Evolutionary conservation across 1,140 invertebrate genomes (phyloP).

Genomic region (Hyphantria cunea): DNA sequence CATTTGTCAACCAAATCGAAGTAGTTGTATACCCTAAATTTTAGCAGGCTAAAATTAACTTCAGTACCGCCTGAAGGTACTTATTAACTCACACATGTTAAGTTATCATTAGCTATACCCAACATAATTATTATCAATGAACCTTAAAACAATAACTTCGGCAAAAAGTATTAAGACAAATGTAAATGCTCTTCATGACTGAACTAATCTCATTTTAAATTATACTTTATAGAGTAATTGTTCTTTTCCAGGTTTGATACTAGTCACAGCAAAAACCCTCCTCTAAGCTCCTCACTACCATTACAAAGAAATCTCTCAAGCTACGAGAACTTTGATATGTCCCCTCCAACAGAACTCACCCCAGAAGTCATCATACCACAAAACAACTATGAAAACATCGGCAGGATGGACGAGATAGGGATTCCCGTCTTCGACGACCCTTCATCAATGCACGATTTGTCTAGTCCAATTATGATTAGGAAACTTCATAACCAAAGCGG

Average conservation of each 20-base stretch:
- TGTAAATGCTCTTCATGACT: too few species aligned
- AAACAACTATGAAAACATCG: slow-evolving; percentile 74
- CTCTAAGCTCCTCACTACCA: slow-evolving; percentile 56
- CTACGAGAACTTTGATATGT: slow-evolving; percentile 77
- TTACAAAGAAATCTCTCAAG: slow-evolving; percentile 68
- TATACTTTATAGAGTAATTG: too few species aligned
- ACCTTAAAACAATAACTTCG: too few species aligned
- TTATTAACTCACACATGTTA: too few species aligned
- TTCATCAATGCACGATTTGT: slow-evolving; percentile 57
- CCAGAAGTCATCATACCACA: slow-evolving; percentile 63
- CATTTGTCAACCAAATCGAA: too few species aligned
- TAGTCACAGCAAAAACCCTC: slow-evolving; percentile 64
- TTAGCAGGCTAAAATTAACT: too few species aligned
- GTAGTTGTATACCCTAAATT: too few species aligned
- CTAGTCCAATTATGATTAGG: slow-evolving; percentile 77
- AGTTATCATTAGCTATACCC: too few species aligned
- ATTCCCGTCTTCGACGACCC: slow-evolving; percentile 67
- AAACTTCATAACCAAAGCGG: slow-evolving; percentile 65
- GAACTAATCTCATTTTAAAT: too few species aligned
- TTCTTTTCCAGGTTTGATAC: slow-evolving; percentile 69
- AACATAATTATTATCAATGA: too few species aligned
- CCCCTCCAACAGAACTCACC: slow-evolving; percentile 47
- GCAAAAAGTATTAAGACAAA: too few species aligned
- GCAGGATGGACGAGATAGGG: slow-evolving; percentile 72
- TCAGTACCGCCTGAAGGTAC: too few species aligned